These are phyloP conservation scores for Camarhynchus parvulus DNA, from an alignment of 2,113 vertebrate genomes.

Conservation along the genomic window DNA sequence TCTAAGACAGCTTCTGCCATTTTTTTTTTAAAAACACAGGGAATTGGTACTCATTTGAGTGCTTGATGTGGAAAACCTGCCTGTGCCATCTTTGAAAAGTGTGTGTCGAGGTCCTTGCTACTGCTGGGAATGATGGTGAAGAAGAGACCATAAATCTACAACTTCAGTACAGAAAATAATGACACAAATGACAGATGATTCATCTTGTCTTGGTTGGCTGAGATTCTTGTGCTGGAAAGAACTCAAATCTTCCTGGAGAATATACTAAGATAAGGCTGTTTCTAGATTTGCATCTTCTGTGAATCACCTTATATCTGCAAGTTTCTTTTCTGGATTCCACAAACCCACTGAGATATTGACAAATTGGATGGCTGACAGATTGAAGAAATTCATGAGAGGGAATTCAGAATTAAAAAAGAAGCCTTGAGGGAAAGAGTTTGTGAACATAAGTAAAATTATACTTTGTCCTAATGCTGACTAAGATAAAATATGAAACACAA, in stretches of 20 bases:
- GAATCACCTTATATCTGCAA: not conserved
- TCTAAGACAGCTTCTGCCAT: not conserved
- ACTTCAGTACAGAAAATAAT: not conserved
- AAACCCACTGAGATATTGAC: conserved; percentile 2
- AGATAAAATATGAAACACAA: not conserved
- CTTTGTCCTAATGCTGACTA: conserved; percentile 26
- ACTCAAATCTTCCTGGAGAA: not conserved
- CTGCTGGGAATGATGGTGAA: not conserved
- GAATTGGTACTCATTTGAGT: not conserved
- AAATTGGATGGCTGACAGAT: not conserved
- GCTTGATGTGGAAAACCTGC: not conserved
- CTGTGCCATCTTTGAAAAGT: not conserved
- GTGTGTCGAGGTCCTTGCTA: not conserved
- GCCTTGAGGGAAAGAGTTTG: not conserved
- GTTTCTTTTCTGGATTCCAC: not conserved
- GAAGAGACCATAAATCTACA: not conserved
- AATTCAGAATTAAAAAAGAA: conserved; percentile 17
- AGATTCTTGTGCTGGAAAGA: not conserved
- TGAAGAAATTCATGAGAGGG: not conserved
- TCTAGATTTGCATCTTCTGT: not conserved
- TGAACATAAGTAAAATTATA: not conserved
- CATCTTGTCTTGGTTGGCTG: not conserved
- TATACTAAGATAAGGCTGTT: not conserved
- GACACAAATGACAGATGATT: conserved; percentile 32
- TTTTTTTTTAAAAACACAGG: not conserved